phyloP scores from a whole-genome alignment of 2,797 vertebrate genomes.

The Gymnoscopelus microlampas region DNA sequence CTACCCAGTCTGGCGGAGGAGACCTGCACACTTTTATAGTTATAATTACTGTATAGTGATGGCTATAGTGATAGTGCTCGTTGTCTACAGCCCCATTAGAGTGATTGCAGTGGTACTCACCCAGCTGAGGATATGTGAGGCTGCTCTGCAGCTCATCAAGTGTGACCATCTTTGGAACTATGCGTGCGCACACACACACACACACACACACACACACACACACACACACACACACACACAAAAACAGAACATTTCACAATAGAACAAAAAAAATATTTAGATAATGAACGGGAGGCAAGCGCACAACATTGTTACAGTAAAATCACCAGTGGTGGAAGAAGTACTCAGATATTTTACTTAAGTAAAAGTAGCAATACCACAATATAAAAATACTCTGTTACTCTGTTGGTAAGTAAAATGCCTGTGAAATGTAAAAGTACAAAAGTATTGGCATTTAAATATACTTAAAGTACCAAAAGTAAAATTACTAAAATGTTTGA shows the following conservation, averaged over 20 bases:
- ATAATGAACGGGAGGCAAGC: background rate
- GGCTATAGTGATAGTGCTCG: too few relatives aligned
- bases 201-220: background rate
- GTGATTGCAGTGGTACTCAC: constrained; percentile 43
- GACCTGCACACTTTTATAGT: too few relatives aligned
- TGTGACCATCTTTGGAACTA: constrained; percentile 52
- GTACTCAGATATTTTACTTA: too few relatives aligned
- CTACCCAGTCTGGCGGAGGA: too few relatives aligned
- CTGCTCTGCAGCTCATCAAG: constrained; percentile 27
- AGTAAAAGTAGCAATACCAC: too few relatives aligned
- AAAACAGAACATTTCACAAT: background rate
- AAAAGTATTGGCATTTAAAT: too few relatives aligned
- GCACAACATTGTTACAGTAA: background rate
- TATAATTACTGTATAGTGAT: too few relatives aligned
- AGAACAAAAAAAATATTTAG: background rate
- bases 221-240: background rate
- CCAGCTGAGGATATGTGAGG: constrained; percentile 60
- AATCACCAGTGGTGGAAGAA: background rate
- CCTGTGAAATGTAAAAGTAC: too few relatives aligned
- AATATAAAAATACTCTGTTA: too few relatives aligned
- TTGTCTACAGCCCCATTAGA: background rate
- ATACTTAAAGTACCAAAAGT: too few relatives aligned
- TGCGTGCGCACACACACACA: background rate
- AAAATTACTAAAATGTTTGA: too few relatives aligned
- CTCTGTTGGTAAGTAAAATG: too few relatives aligned